Percentiles rank a stretch among this genome's conserved stretches.
Conservation (phyloP, 2,888 invertebrate genomes). For the Sussaba pulchella region DNA sequence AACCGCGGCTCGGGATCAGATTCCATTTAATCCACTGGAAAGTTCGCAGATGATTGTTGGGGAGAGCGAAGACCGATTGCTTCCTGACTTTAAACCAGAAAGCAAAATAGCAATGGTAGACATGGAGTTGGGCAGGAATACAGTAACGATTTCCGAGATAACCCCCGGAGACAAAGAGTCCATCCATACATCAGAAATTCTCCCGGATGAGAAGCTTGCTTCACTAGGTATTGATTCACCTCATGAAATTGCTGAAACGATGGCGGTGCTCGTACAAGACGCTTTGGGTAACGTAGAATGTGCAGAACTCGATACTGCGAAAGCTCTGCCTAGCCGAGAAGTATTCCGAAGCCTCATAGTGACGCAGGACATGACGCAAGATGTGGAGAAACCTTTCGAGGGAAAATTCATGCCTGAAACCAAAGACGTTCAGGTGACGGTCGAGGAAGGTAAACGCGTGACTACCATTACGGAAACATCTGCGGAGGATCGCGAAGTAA, state of each 20-base stretch:
- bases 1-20: conserved; percentile 79
- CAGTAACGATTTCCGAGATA: conserved; percentile 84
- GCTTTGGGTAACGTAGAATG: conserved; percentile 68
- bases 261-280: conserved; percentile 81
- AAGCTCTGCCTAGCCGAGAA: conserved; percentile 71
- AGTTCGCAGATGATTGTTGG: conserved; percentile 85
- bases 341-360: conserved; percentile 77
- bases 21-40: conserved; percentile 84
- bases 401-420: conserved; percentile 81
- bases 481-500: conserved; percentile 84
- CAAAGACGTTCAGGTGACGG: conserved; percentile 83
- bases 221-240: conserved; percentile 72
- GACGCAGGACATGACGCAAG: conserved; percentile 78
- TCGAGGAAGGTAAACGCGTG: conserved; percentile 84
- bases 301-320: conserved; percentile 71
- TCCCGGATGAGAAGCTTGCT: conserved; percentile 73
- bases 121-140: conserved; percentile 85
- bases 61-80: conserved; percentile 85
- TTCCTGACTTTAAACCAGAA: conserved; percentile 75
- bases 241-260: conserved; percentile 84
- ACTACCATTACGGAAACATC: conserved; percentile 85
- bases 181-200: conserved; percentile 73
- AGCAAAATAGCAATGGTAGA: conserved; percentile 85
- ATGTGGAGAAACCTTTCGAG: conserved; percentile 81
- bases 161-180: conserved; percentile 85